Evolutionary conservation across 2,888 invertebrate species (phyloP).

Genomic region (Hemicrepidius hirtus): DNA sequence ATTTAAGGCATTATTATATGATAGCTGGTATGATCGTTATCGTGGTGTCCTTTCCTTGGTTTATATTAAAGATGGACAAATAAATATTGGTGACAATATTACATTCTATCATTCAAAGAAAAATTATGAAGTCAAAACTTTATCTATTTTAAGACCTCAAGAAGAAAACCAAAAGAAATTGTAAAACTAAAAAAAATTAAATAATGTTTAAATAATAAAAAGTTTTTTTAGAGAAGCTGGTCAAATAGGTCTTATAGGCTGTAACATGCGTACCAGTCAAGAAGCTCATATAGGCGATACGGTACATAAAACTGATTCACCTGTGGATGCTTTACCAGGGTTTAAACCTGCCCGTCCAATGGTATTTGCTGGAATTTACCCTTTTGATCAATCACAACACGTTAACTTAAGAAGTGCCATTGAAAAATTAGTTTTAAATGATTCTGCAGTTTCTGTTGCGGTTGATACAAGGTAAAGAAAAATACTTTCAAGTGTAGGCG

Average conservation of each 20-base stretch:
- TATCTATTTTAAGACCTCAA: slow-evolving; percentile 87
- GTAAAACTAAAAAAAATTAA: slow-evolving; percentile 67
- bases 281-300: slow-evolving; percentile 89
- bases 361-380: slow-evolving; percentile 93
- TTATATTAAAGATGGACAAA: slow-evolving; percentile 84
- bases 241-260: slow-evolving; percentile 93
- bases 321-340: slow-evolving; percentile 77
- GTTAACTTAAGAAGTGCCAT: slow-evolving; percentile 85
- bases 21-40: slow-evolving; percentile 94
- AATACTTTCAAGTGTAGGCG: no score
- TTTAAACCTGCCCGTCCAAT: slow-evolving; percentile 84
- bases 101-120: slow-evolving; percentile 83
- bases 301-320: slow-evolving; percentile 74
- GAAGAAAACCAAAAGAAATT: slow-evolving; percentile 80
- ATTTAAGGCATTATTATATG: slow-evolving; percentile 91
- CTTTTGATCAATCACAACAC: slow-evolving; percentile 92
- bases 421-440: slow-evolving; percentile 94
- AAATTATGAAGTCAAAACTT: slow-evolving; percentile 84
- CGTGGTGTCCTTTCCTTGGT: slow-evolving; percentile 87
- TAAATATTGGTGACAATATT: slow-evolving; percentile 85
- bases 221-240: slow-evolving; percentile 83
- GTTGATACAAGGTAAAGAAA: slow-evolving; percentile 87
- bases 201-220: no score
- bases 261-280: slow-evolving; percentile 84
- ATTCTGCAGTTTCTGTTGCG: slow-evolving; percentile 90